phyloP scores from a whole-genome alignment of 2,797 vertebrate genomes.

The Onychomys arenicola region DNA sequence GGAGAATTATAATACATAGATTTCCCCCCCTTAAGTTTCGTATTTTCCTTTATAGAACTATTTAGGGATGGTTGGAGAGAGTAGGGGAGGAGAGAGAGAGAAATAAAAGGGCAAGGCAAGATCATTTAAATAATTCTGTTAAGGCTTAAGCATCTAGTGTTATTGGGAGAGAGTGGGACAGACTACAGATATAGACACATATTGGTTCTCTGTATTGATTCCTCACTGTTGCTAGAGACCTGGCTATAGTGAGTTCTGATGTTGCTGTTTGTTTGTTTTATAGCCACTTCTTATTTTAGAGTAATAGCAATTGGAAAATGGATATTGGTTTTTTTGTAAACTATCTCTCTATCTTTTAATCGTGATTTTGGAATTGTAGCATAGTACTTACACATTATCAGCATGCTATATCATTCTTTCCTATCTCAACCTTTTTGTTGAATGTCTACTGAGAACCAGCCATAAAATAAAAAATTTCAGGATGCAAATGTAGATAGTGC shows the following conservation, averaged over 20 bases:
- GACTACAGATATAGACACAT: background rate
- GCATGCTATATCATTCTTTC: background rate
- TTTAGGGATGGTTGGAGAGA: background rate
- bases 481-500: background rate
- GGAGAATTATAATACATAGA: constrained; percentile 79
- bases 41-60: constrained; percentile 56
- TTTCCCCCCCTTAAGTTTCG: constrained; percentile 73
- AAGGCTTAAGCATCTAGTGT: background rate
- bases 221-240: background rate
- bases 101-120: too few species aligned
- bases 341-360: background rate
- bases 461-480: background rate
- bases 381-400: background rate
- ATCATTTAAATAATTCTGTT: background rate
- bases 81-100: background rate
- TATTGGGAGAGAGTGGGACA: background rate
- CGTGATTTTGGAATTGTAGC: background rate
- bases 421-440: background rate
- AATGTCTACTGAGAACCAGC: background rate
- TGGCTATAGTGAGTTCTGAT: background rate
- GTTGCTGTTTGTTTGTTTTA: constrained; percentile 5
- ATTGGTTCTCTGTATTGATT: constrained; percentile 53
- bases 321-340: background rate
- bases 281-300: constrained; percentile 8
- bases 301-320: background rate